Evolutionary conservation across 2,888 invertebrate species (phyloP).

Genomic region (Harpalus rufipes): DNA sequence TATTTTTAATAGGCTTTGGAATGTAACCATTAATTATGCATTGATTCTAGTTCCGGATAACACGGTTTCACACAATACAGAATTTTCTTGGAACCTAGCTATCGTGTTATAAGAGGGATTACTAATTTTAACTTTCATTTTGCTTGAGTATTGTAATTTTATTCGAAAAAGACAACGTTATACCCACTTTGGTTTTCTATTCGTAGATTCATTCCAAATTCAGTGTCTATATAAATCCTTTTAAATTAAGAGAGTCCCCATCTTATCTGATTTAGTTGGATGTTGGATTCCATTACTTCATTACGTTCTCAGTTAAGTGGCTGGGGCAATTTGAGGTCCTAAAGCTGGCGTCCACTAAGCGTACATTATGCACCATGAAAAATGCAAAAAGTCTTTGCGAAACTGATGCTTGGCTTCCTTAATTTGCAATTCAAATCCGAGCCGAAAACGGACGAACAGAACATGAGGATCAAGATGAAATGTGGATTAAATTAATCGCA

Average conservation of each 20-base stretch:
- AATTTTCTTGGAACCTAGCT: too few species aligned
- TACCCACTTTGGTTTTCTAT: too few species aligned
- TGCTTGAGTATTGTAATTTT: too few species aligned
- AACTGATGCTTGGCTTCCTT: constrained; percentile 24
- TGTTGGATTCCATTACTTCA: constrained; percentile 15
- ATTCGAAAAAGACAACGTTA: too few species aligned
- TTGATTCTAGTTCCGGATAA: too few species aligned
- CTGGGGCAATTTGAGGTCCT: constrained; percentile 9
- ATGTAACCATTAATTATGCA: too few species aligned
- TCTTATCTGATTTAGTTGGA: constrained; percentile 19
- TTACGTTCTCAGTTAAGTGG: constrained; percentile 20
- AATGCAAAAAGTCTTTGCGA: constrained; percentile 35
- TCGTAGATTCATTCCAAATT: too few species aligned
- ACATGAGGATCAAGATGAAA: constrained; percentile 13
- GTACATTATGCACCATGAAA: constrained; percentile 46
- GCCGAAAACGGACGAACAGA: not conserved
- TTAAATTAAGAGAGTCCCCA: not conserved
- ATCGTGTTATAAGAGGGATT: too few species aligned
- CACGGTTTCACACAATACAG: too few species aligned
- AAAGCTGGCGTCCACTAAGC: constrained; percentile 33
- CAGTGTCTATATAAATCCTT: not conserved
- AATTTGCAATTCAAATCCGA: constrained; percentile 37
- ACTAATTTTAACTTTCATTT: too few species aligned
- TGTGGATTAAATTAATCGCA: constrained; percentile 14
- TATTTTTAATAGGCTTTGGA: too few species aligned